Percentiles rank a stretch among this genome's conserved stretches.
Evolutionary conservation across 2,113 vertebrate genomes (phyloP).

Genomic region (Pristiophorus japonicus): DNA sequence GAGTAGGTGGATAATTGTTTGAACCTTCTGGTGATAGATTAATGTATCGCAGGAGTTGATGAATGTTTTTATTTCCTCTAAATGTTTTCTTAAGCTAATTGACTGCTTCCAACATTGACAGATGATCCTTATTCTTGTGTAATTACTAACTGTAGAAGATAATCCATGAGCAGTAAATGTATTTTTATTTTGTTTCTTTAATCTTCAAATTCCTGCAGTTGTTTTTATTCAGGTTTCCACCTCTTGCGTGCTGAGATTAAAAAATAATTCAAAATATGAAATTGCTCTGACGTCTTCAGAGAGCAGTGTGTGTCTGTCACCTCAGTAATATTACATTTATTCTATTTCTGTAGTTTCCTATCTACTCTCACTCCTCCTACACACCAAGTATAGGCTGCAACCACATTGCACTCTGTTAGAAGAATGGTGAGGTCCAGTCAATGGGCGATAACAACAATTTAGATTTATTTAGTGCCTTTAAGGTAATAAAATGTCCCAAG

Average conservation of each 20-base stretch:
- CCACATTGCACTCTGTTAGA: neutral
- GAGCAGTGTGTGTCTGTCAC: neutral
- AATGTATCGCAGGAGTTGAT: constrained; percentile 7
- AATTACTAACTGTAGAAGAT: constrained; percentile 11
- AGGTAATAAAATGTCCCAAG: too few relatives aligned
- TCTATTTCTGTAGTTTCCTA: neutral
- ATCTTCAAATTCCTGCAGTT: constrained; percentile 8
- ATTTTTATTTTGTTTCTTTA: neutral
- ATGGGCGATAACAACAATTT: neutral
- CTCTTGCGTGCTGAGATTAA: neutral
- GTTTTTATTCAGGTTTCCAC: too few relatives aligned
- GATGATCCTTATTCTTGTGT: neutral
- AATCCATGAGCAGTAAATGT: neutral
- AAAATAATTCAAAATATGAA: neutral
- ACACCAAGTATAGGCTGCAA: neutral
- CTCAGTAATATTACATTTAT: neutral
- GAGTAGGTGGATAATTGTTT: constrained; percentile 29
- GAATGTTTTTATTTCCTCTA: neutral
- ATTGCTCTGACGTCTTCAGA: too few relatives aligned
- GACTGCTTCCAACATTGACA: constrained; percentile 28
- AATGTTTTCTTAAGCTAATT: constrained; percentile 33
- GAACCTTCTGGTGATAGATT: constrained; percentile 23
- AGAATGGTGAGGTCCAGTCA: neutral
- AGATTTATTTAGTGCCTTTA: too few relatives aligned
- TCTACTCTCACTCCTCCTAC: neutral